A percentile compares a stretch with the other conserved stretches of the same genome.
These are phyloP conservation scores for Athalia rosae DNA, from an alignment of 2,888 invertebrate genomes.

Conservation along the genomic window DNA sequence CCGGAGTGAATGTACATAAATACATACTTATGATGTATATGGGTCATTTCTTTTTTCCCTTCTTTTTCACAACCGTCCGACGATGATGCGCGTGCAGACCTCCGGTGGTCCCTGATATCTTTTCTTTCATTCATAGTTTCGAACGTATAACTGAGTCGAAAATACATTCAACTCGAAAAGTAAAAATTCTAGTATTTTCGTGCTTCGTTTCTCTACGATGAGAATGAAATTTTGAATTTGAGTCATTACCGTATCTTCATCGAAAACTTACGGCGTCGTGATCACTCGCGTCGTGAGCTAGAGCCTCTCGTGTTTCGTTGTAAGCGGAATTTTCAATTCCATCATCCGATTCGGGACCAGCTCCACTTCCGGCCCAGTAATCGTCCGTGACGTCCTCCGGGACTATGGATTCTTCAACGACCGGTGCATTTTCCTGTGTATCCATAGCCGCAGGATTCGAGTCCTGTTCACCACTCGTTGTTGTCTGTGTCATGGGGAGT, in stretches of 20 bases:
- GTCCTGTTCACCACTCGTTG: slow-evolving; percentile 52
- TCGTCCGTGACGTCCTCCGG: slow-evolving; percentile 69
- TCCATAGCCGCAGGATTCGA: not conserved
- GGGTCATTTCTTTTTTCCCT: no score
- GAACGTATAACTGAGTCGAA: no score
- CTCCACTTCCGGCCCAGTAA: slow-evolving; percentile 71
- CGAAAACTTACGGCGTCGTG: slow-evolving; percentile 82
- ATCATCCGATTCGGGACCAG: slow-evolving; percentile 69
- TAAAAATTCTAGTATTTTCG: no score
- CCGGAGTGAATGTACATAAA: no score
- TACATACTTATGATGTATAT: no score
- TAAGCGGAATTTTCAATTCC: slow-evolving; percentile 59
- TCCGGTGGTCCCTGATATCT: no score
- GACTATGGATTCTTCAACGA: slow-evolving; percentile 58
- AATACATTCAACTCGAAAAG: no score
- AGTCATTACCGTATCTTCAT: not conserved
- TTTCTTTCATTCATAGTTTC: no score
- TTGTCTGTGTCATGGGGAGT: slow-evolving; percentile 52
- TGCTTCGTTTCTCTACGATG: no score
- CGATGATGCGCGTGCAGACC: no score
- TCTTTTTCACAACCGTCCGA: no score
- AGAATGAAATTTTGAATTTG: no score
- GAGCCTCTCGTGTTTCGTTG: slow-evolving; percentile 83
- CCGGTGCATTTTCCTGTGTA: slow-evolving; percentile 60
- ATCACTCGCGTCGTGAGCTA: slow-evolving; percentile 85